These are phyloP conservation scores for Anguilla pacifica DNA, from an alignment of 2,797 vertebrate genomes.

Conservation along the genomic window DNA sequence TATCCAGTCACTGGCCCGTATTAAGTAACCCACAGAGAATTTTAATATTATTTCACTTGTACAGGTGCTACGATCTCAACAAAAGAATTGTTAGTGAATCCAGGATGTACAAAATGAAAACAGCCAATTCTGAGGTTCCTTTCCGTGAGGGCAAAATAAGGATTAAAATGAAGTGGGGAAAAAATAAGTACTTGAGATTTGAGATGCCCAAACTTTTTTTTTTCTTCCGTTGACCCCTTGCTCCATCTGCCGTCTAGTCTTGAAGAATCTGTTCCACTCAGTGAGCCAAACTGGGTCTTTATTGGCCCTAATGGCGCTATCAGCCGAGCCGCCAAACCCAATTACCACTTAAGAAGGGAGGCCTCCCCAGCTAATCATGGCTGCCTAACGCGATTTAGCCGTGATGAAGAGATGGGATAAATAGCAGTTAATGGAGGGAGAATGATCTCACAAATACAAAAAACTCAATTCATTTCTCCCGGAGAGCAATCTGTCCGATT, in stretches of 20 bases:
- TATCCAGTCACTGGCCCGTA: not conserved
- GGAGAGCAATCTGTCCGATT: constrained; percentile 86
- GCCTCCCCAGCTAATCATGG: constrained; percentile 84
- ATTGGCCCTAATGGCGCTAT: constrained; percentile 86
- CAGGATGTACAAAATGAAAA: not conserved
- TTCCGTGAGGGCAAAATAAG: not conserved
- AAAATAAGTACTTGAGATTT: constrained; percentile 55
- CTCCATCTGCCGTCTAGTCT: constrained; percentile 79
- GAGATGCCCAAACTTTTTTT: constrained; percentile 82
- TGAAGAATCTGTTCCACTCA: constrained; percentile 83
- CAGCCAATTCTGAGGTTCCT: not conserved
- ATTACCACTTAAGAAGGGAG: constrained; percentile 86
- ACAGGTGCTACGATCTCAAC: not conserved
- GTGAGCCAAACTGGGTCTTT: constrained; percentile 81
- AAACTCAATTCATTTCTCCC: constrained; percentile 88
- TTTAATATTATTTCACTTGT: constrained; percentile 6
- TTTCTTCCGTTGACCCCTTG: constrained; percentile 68
- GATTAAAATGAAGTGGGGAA: not conserved
- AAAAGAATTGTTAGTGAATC: not conserved
- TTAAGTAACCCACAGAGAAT: constrained; percentile 9
- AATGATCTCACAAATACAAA: constrained; percentile 89
- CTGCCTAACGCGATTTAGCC: constrained; percentile 81
- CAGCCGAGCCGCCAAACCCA: constrained; percentile 85
- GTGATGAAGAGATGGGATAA: constrained; percentile 86
- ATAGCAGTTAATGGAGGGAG: constrained; percentile 87